These are phyloP conservation scores for Mugil cephalus DNA, from an alignment of 2,113 vertebrate genomes.

Conservation along the genomic window DNA sequence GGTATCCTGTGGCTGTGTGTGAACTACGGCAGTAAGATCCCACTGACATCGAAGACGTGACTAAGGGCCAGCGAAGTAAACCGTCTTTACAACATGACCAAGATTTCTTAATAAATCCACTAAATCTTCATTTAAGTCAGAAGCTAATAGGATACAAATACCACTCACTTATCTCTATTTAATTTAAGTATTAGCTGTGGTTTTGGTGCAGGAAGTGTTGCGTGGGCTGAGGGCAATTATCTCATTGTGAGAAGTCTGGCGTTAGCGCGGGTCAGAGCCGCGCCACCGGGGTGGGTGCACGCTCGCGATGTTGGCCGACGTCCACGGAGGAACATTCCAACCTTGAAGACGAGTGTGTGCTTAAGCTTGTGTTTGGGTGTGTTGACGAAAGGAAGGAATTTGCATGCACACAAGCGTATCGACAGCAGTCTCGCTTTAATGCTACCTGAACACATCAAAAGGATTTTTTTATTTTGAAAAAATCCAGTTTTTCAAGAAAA, in stretches of 20 bases:
- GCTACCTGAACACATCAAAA: neutral
- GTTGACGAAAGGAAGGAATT: conserved; percentile 34
- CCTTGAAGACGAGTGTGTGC: conserved; percentile 11
- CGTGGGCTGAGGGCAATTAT: conserved; percentile 6
- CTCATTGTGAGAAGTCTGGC: neutral
- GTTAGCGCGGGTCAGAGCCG: conserved; percentile 15
- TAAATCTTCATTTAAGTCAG: neutral
- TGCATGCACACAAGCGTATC: neutral
- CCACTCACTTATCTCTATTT: neutral
- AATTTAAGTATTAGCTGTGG: neutral
- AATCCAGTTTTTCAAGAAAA: conserved; percentile 5
- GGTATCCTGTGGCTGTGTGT: too few relatives aligned
- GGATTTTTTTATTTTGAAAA: conserved; percentile 6
- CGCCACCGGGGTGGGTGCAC: neutral
- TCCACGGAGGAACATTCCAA: conserved; percentile 39
- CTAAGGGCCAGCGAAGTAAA: too few relatives aligned
- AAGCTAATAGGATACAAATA: neutral
- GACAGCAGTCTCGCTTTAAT: conserved; percentile 9
- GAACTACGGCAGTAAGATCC: too few relatives aligned
- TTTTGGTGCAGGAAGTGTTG: neutral
- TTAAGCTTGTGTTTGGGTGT: conserved; percentile 41
- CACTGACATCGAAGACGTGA: too few relatives aligned
- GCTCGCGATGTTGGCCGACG: conserved; percentile 7
- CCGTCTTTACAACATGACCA: neutral
- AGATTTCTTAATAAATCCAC: neutral